phyloP scores from a whole-genome alignment of 2,113 vertebrate genomes.

The Grammomys dolichurus region DNA sequence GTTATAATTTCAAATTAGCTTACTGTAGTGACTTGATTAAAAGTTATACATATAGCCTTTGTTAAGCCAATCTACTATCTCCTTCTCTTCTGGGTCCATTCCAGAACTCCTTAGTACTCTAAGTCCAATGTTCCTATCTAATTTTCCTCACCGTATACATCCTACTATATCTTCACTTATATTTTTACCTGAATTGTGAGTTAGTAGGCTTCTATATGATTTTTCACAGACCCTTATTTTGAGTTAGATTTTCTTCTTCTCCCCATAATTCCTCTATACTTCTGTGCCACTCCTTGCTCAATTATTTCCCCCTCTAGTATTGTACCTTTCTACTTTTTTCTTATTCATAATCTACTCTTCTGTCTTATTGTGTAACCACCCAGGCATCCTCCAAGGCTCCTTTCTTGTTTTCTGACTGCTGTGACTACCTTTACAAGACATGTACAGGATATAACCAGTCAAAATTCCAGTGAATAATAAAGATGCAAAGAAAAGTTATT shows the following conservation, averaged over 20 bases:
- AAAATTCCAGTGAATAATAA: too few relatives aligned
- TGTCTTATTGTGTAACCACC: not conserved
- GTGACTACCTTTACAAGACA: not conserved
- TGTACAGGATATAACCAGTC: not conserved
- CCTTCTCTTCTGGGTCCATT: not conserved
- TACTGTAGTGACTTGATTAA: not conserved
- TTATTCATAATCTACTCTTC: too few relatives aligned
- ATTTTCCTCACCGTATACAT: not conserved
- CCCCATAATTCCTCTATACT: not conserved
- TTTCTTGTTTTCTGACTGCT: not conserved
- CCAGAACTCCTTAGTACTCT: not conserved
- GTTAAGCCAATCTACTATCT: not conserved
- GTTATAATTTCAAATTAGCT: not conserved
- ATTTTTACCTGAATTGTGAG: not conserved
- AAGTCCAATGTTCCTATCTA: too few relatives aligned
- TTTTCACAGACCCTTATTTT: not conserved
- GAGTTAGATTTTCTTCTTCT: too few relatives aligned
- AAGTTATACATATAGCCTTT: not conserved
- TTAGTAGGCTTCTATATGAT: not conserved
- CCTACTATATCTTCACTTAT: too few relatives aligned
- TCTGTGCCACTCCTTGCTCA: not conserved
- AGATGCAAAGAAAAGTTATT: not conserved
- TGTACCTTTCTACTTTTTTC: not conserved
- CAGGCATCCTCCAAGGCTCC: too few relatives aligned
- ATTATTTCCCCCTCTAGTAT: too few relatives aligned